Percentiles rank a stretch among this genome's conserved stretches.
Conservation (phyloP, 1,140 invertebrate genomes). For the Brachionus paranguensis region DNA sequence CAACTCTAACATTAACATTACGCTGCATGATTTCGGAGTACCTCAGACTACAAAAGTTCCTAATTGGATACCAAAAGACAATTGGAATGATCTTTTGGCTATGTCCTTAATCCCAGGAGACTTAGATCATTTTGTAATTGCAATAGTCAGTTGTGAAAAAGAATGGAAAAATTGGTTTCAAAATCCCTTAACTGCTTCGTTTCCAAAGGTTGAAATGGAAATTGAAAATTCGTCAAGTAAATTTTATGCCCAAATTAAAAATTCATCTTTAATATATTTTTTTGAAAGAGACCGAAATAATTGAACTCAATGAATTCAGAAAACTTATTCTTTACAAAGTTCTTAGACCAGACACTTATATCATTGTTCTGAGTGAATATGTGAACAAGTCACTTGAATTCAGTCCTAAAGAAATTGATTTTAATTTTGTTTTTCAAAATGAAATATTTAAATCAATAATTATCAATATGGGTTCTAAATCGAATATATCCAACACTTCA, state of each 20-base stretch:
- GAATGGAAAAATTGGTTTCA: conserved; percentile 30
- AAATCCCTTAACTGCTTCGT: not conserved
- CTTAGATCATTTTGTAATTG: conserved; percentile 44
- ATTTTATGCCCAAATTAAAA: not conserved
- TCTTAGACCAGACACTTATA: conserved; percentile 33
- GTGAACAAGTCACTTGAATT: conserved; percentile 11
- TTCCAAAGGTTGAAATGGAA: conserved; percentile 31
- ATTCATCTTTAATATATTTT: not conserved
- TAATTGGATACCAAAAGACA: conserved; percentile 49
- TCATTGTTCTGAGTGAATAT: not conserved
- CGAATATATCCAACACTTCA: conserved; percentile 11
- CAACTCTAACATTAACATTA: conserved; percentile 50
- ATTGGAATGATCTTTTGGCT: conserved; percentile 54
- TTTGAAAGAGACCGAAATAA: not conserved
- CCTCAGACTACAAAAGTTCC: conserved; percentile 46
- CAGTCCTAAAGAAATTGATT: not conserved
- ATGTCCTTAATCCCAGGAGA: conserved; percentile 53
- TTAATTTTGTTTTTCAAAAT: conserved; percentile 15
- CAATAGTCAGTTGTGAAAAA: conserved; percentile 6
- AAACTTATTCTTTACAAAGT: conserved; percentile 12
- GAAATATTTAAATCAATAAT: conserved; percentile 1
- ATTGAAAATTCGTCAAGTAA: conserved; percentile 17
- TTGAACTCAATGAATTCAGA: conserved; percentile 22
- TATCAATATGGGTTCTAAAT: conserved; percentile 32
- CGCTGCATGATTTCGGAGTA: conserved; percentile 51